Evolutionary conservation across 2,888 invertebrate genomes (phyloP), one percentile per base, ranked within the genome.

Genomic region (Leucozona laternaria): DNA sequence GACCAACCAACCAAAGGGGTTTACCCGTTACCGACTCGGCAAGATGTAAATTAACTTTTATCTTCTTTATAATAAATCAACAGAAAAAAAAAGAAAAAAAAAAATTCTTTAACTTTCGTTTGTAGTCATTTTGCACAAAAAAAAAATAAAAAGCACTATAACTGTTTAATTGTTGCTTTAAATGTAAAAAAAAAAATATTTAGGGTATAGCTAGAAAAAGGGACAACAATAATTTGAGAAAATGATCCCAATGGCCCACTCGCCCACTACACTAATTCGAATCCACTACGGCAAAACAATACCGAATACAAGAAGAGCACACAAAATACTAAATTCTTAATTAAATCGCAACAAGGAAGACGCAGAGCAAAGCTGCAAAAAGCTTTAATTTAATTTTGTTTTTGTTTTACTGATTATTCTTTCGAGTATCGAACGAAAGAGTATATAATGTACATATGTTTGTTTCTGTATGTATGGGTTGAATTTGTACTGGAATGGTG

Each of bases 221-320:
- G 28, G 40, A 55, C 55, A 64, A 53, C 62, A 43, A 58, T 45
- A 60, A 34, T 34, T 57, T 34, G 55, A 37, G 25, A 31, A 55
- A 55, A 72, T 48, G 22, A 70, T 64, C 66, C 64, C 55, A 78
- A 60, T 71, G 31, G 22, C 40, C 50, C 50, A 71, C 62, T 62
- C 43, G n/a, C n/a, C n/a, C n/a, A n/a, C n/a, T n/a, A 64, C 45
- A 40, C 15, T 15, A 55, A 17, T 4, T 11, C 20, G 34, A 58
- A 20, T 15, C 13, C 3, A 37, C 11, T 7, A 11, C 10, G 15
- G n/a, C 15, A 28, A 57, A 11, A 28, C 0, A 31, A 28, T 48
- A 64, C 64, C 79, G 4, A 40, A 5, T 2, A 25, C 8, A 17
- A 34, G n/a, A n/a, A 45, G 20, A 48, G 45, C 43, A 48, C 79